Evolutionary conservation across 2,113 vertebrate genomes (phyloP), one percentile per base, ranked within the genome.

Genomic region (Heterotis niloticus): DNA sequence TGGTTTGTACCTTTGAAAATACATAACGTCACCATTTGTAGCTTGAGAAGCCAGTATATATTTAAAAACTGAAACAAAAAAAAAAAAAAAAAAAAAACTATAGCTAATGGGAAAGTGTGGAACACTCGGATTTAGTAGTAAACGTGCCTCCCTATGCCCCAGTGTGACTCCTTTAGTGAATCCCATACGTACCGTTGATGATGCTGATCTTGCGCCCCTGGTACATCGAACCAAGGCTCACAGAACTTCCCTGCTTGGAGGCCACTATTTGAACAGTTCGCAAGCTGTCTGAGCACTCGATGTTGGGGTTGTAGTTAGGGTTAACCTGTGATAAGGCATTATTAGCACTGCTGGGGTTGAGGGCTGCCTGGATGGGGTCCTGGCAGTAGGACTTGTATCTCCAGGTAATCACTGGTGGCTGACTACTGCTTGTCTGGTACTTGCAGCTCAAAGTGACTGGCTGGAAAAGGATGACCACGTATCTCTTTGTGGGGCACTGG

Each of bases 311-410:
- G 69, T 92, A 96, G 84, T 95, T 95, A 0, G 95, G 94, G 82
- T 95, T 96, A 76, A 85, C 88, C 7, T 94, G 90, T 2, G 92
- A 83, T 17, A 96, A 28, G 81, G 92, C 86, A 84, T 86, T 92
- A 0, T 89, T 93, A 1, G 93, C 88, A 3, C 94, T 93, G 86
- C 83, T 90, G 0, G 95, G 92, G 80, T 91, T 95, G 54, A 97
- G 85, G 0, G 95, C 94, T 0, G 94, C 94, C 17, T 94, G 86
- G 10, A 97, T 81, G 0, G 95, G 95, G 81, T 95, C 92, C 57
- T 89, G 89, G 81, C 96, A 98, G 84, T 91, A 98, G 0, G 96
- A 96, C 78, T 94, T 96, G 86, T 95, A 98, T 83, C 87, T 95
- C 96, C 96, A 98, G 0, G 88, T 88, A 62, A 98, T 79, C 0